Base-by-base conservation (phyloP, 2,888 invertebrate genomes). In the Drosophila histrio region DNA sequence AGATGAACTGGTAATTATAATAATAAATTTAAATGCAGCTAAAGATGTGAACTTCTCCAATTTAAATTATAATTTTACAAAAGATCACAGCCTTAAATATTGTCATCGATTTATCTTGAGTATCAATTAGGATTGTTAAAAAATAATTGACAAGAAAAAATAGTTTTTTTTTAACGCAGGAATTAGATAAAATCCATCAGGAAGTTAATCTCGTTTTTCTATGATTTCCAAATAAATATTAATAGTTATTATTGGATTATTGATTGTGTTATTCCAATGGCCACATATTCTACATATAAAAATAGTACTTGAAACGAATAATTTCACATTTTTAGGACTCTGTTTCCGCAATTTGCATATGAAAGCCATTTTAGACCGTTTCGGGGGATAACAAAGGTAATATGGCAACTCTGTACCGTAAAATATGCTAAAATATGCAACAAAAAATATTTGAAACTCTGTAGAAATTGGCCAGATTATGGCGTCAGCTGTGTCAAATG, bases 401-500 rank as follows among this genome's bases (percentile, higher is more conserved):
- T 2, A 15, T n/a, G 17, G 13, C 3, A 28, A 19, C 17, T 30
- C 2, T n/a, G 13, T 9, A 0, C 8, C 13, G 30, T 13, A 39
- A 64, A 64, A 44, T 57, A 58, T 57, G 60, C 43, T 32, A 69
- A 62, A 44, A 19, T 65, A 71, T 65, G 65, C 58, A 58, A 13
- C n/a, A n/a, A 13, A 7, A 21, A 49, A 32, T 46, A 39, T 46
- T 24, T 28, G 36, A 39, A 60, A 38, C 19, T 39, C 53, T 8
- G 41, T 53, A 22, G 34, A 60, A 56, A 50, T 43, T 76, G 54
- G 6, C 8, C 15, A 58, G 73, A 77, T 73, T 77, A 73, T 54
- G 47, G 52, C 49, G 63, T 43, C 74, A 69, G 75, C 56, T 78
- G 78, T 44, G 24, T 13, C 28, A 41, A 69, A 77, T 67, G 54